Base-by-base conservation (phyloP, 2,797 vertebrate species). In the Halcyon smyrnensis region DNA sequence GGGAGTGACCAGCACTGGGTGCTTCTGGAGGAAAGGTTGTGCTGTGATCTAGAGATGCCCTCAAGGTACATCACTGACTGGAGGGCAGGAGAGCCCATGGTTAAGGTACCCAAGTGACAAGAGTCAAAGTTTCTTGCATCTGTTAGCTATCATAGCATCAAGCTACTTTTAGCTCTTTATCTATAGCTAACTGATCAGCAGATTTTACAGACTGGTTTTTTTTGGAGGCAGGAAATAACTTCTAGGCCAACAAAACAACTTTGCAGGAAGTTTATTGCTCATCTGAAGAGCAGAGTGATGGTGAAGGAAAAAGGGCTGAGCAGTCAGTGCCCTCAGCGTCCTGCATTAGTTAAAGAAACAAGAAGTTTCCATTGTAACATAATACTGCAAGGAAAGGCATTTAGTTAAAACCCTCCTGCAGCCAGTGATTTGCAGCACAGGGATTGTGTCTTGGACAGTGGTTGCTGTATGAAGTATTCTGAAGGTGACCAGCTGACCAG, bases 231-330 rank as follows among this genome's bases (percentile, higher is more conserved):
- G 90, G 92, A 96, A 96, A 79, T 76, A 32, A 36, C 51, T 88
- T 91, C 64, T 91, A 86, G 80, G 57, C 41, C 93, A 88, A 43
- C 17, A 12, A 65, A 90, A 45, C 65, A 36, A 18, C 80, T 53
- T 88, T 62, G 51, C 86, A 89, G 86, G 93, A 93, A 96, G 67
- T 62, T 79, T 54, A n/a, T 76, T 87, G 84, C 70, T 95, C 86
- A 60, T 96, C 63, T 79, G 39, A 84, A 80, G 59, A 89, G n/a
- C 59, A 48, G 68, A 48, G 39, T 37, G 50, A 34, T 48, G 77
- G 23, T 32, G 43, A 84, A 79, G 69, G 36, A 91, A 54, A 68
- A 51, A 69, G 39, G 46, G 50, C 65, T 30, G 43, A 32, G 67
- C 54, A 73, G 34, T 10, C 54, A 28, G 14, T 68, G 39, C n/a